These are phyloP conservation scores for Bryconaethiops microstoma DNA, from an alignment of 2,797 vertebrate species.

Conservation along the genomic window DNA sequence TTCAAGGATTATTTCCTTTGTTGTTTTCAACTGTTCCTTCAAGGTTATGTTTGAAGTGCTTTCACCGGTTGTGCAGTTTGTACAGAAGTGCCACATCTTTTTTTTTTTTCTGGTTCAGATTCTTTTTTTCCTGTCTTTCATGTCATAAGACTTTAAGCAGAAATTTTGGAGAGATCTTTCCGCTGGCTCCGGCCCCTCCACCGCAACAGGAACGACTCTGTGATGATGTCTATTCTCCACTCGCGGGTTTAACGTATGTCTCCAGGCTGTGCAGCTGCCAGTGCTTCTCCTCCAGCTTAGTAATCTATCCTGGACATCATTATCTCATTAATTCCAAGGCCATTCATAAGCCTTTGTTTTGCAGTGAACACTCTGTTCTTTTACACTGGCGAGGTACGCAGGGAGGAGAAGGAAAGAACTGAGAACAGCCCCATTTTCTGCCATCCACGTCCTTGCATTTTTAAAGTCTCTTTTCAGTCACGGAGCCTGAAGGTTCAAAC, in stretches of 20 bases:
- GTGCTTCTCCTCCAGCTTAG: slow-evolving; percentile 43
- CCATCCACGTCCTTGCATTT: slow-evolving; percentile 10
- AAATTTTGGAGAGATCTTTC: slow-evolving; percentile 5
- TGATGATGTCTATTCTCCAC: not conserved
- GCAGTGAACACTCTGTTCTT: not conserved
- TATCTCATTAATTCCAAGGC: slow-evolving; percentile 11
- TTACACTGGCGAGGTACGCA: not conserved
- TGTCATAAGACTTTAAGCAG: not conserved
- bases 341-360: not conserved
- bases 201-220: not conserved
- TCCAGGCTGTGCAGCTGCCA: slow-evolving; percentile 72
- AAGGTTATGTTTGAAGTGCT: slow-evolving; percentile 32
- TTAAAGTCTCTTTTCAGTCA: slow-evolving; percentile 2
- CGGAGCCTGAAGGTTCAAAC: not conserved
- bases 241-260: slow-evolving; percentile 65
- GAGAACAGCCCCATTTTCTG: not conserved
- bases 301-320: slow-evolving; percentile 22
- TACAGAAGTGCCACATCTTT: not conserved
- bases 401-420: not conserved
- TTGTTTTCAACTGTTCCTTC: slow-evolving; percentile 9
- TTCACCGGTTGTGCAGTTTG: not conserved
- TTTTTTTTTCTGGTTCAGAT: not conserved
- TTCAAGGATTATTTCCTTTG: not conserved
- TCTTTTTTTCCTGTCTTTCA: not conserved
- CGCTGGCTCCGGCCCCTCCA: not conserved